A percentile compares a stretch with the other conserved stretches of the same genome.
These are phyloP conservation scores for Drosophila affinis DNA, from an alignment of 2,888 invertebrate species.

Conservation along the genomic window DNA sequence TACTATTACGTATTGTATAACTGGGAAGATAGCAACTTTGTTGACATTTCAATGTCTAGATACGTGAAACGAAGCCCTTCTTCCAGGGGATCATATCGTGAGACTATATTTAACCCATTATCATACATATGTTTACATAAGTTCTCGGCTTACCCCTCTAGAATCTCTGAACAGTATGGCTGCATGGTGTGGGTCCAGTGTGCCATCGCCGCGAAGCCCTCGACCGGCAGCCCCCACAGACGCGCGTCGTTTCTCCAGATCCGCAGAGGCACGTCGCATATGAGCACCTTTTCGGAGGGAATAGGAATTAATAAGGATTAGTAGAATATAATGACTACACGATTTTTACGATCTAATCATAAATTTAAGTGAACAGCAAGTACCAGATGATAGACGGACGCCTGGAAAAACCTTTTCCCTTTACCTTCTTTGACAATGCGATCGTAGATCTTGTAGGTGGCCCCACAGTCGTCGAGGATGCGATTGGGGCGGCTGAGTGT, in stretches of 20 bases:
- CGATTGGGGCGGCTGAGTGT: conserved; percentile 84
- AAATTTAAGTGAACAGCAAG: conserved; percentile 59
- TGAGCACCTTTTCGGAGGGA: conserved; percentile 87
- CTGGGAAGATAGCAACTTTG: not conserved
- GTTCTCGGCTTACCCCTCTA: conserved; percentile 90
- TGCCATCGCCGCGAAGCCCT: conserved; percentile 87
- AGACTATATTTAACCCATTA: not conserved
- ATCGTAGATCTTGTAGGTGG: conserved; percentile 92
- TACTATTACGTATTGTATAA: not conserved
- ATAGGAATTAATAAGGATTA: not conserved
- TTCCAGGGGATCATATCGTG: not conserved
- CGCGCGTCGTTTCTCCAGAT: conserved; percentile 90
- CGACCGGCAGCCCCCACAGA: conserved; percentile 88
- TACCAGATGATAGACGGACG: conserved; percentile 47
- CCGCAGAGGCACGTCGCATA: conserved; percentile 90
- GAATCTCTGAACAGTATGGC: conserved; percentile 96
- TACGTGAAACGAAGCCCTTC: not conserved
- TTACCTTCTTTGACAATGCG: conserved; percentile 90
- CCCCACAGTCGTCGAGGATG: conserved; percentile 89
- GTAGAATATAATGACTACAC: not conserved
- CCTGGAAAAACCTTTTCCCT: conserved; percentile 3
- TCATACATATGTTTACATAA: not conserved
- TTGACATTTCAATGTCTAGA: not conserved
- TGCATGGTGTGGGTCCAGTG: conserved; percentile 93
- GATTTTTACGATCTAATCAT: not conserved